Evolutionary conservation across 2,113 vertebrate genomes (phyloP).

Genomic region (Scartelaos histophorus): DNA sequence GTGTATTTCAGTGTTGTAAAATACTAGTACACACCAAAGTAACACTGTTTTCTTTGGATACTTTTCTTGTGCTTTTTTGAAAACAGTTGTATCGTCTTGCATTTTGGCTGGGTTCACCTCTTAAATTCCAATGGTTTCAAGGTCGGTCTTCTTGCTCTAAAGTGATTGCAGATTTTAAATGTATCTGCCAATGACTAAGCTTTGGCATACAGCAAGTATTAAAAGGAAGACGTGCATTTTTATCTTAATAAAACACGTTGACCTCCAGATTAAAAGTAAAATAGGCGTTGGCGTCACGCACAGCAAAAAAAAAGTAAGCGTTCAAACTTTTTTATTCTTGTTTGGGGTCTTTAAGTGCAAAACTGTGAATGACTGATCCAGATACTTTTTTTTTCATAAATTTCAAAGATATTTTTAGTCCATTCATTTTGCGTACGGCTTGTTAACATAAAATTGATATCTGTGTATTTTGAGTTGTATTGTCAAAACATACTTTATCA

Average conservation of each 20-base stretch:
- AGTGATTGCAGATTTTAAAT: conserved; percentile 50
- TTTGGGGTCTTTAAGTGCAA: not conserved
- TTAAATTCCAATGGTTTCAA: conserved; percentile 60
- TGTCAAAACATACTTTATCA: no score
- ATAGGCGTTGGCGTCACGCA: not conserved
- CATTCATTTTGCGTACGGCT: no score
- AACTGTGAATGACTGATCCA: no score
- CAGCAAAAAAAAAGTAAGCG: no score
- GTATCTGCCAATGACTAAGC: conserved; percentile 42
- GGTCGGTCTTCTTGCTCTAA: conserved; percentile 40
- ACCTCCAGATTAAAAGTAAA: not conserved
- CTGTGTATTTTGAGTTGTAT: not conserved
- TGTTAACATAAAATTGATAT: not conserved
- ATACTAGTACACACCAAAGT: conserved; percentile 15
- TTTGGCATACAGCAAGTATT: conserved; percentile 38
- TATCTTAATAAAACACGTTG: not conserved
- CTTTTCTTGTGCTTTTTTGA: conserved; percentile 11
- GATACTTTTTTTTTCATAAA: no score
- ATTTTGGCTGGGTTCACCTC: conserved; percentile 44
- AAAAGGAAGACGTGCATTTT: conserved; percentile 16
- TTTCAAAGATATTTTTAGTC: no score
- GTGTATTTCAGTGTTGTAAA: conserved; percentile 6
- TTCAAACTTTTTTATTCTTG: not conserved
- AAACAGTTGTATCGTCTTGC: conserved; percentile 34
- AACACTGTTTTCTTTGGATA: conserved; percentile 21